Evolutionary conservation across 2,113 vertebrate species (phyloP).

Genomic region (Halcyon malimbica): DNA sequence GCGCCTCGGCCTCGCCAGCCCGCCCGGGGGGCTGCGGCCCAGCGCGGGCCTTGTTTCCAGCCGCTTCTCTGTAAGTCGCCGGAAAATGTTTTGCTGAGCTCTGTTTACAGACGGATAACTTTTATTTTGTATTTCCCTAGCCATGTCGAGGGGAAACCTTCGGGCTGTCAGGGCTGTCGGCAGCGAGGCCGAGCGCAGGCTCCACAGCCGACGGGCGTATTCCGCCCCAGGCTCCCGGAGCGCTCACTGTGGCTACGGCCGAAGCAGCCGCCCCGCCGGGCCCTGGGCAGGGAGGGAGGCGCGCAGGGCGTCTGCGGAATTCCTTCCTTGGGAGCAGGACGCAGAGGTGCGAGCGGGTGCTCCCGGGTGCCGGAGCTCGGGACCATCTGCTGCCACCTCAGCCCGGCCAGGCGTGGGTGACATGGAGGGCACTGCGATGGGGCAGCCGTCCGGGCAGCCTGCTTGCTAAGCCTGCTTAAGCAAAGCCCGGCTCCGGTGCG

Average conservation of each 20-base stretch:
- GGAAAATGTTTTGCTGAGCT: not conserved
- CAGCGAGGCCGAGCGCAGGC: not conserved
- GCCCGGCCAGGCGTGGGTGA: not conserved
- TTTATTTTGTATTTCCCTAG: not conserved
- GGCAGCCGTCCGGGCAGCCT: not conserved
- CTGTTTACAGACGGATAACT: not conserved
- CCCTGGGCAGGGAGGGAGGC: not conserved
- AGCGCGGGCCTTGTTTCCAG: not conserved
- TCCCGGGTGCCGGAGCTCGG: not conserved
- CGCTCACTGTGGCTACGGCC: rapidly evolving
- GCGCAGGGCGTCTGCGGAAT: rapidly evolving
- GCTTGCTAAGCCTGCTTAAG: not conserved
- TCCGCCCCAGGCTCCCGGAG: not conserved
- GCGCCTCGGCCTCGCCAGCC: too few relatives aligned
- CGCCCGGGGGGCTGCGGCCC: not conserved
- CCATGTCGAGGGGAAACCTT: not conserved
- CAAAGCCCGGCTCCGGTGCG: not conserved
- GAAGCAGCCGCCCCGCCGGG: not conserved
- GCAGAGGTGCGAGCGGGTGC: not conserved
- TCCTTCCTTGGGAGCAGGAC: not conserved
- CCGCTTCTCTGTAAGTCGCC: not conserved
- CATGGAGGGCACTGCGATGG: not conserved
- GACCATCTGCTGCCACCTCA: not conserved
- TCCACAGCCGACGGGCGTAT: not conserved
- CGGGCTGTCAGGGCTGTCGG: not conserved